Evolutionary conservation across 2,888 invertebrate species (phyloP), one percentile per base, ranked within the genome.

Genomic region (Phoenoteleia sp.): DNA sequence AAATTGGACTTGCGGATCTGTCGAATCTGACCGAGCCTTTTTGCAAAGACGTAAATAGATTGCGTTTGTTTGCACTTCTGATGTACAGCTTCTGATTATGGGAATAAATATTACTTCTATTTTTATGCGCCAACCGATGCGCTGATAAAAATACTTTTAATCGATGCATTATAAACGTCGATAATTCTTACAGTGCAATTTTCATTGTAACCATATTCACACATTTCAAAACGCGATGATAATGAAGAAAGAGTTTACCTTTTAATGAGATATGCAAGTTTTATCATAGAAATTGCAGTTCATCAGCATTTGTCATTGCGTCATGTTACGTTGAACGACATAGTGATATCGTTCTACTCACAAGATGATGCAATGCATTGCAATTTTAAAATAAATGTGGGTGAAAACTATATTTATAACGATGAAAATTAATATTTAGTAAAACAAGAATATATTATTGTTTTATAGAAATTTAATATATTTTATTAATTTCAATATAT

Each of bases 241-340:
- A 62, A 25, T 29, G 17, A 39, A 39, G 23, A 45, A 62, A 45
- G 21, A 17, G 11, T 17, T 45, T 6, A 4, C 11, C 3, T 42
- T 64, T 64, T 64, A 52, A 69, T 42, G 36, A n/a, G n/a, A 49
- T 54, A 69, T 27, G 39, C 17, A 6, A 39, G 39, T 42, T 69
- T 60, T 72, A 74, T 75, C 64, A n/a, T 29, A 54, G 15, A 75
- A 62, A 75, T 64, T 75, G 7, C 19, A 21, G 21, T 27, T 42
- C 54, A 54, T 75, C 64, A 62, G 64, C 75, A 64, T 64, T 60
- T 75, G 71, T 23, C 54, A 54, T 75, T 54, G 52, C 54, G 33
- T 75, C 75, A 75, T 13, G 54, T 64, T 27, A 69, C 69, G 19
- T 56, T 4, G 27, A 33, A 21, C 74, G 49, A 60, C 47, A 45